A percentile compares a stretch with the other conserved stretches of the same genome.
Evolutionary conservation across 2,113 vertebrate species (phyloP).

Genomic region (Gymnarchus niloticus): DNA sequence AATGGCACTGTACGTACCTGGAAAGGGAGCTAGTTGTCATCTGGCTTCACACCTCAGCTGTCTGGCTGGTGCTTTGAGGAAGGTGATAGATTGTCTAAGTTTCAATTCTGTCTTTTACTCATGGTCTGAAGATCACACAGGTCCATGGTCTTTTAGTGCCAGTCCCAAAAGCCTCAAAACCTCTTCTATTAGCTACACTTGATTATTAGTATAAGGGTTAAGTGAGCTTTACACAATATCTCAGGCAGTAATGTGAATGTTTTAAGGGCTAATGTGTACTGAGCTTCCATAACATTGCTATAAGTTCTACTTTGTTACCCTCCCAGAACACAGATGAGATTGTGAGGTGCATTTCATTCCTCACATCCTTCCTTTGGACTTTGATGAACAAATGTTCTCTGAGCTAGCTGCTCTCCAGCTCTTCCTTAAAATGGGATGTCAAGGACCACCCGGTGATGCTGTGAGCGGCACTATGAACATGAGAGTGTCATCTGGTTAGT

Average conservation of each 20-base stretch:
- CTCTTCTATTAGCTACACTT: not conserved
- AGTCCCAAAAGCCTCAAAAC: not conserved
- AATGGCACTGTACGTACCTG: no score
- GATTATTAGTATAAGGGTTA: not conserved
- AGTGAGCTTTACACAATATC: not conserved
- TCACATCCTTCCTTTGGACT: no score
- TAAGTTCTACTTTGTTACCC: no score
- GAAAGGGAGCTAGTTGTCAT: not conserved
- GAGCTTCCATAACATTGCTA: not conserved
- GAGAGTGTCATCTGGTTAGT: not conserved
- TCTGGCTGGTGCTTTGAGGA: no score
- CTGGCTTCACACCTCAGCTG: no score
- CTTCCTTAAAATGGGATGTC: not conserved
- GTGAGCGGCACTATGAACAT: not conserved
- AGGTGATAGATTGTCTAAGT: not conserved
- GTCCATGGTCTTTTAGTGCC: not conserved
- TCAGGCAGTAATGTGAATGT: not conserved
- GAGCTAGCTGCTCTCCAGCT: not conserved
- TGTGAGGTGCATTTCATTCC: no score
- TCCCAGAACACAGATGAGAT: no score
- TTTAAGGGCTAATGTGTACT: not conserved
- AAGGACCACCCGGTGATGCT: not conserved
- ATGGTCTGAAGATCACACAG: not conserved
- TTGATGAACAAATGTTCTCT: not conserved
- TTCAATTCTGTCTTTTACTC: not conserved